Conservation (phyloP, 92 coral and sea anemone genomes). For the Parazoanthus atlanticus region DNA sequence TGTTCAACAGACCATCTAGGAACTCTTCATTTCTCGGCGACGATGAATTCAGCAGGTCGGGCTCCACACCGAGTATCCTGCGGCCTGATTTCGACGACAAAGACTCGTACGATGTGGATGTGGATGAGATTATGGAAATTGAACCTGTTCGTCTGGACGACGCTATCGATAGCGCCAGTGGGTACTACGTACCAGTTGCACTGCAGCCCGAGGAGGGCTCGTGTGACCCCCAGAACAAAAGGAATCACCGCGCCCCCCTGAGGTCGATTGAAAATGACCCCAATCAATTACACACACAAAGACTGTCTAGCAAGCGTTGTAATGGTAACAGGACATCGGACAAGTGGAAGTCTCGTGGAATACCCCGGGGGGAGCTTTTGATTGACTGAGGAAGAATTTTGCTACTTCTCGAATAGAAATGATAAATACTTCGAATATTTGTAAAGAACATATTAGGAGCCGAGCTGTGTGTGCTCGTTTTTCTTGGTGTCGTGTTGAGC, state of each 20-base stretch:
- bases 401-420: slow-evolving; percentile 2
- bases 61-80: slow-evolving; percentile 86
- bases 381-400: not conserved
- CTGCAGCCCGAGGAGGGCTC: slow-evolving; percentile 38
- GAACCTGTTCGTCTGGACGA: slow-evolving; percentile 79
- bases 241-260: slow-evolving; percentile 21
- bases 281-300: slow-evolving; percentile 4
- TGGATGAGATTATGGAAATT: slow-evolving; percentile 33
- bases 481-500: not conserved
- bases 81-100: slow-evolving; percentile 54
- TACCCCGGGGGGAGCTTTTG: slow-evolving; percentile 31
- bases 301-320: slow-evolving; percentile 30
- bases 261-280: slow-evolving; percentile 27
- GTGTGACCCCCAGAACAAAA: not conserved
- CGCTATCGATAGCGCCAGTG: slow-evolving; percentile 69
- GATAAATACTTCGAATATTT: not conserved
- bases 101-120: slow-evolving; percentile 54
- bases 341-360: slow-evolving; percentile 25
- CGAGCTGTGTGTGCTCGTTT: not conserved
- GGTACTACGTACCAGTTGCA: slow-evolving; percentile 64
- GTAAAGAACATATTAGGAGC: not conserved
- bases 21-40: slow-evolving; percentile 77
- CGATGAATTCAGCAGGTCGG: slow-evolving; percentile 69
- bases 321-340: not conserved
- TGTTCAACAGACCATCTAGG: slow-evolving; percentile 72